Conservation (phyloP, 2,888 invertebrate species). For the Bombylius discolor region DNA sequence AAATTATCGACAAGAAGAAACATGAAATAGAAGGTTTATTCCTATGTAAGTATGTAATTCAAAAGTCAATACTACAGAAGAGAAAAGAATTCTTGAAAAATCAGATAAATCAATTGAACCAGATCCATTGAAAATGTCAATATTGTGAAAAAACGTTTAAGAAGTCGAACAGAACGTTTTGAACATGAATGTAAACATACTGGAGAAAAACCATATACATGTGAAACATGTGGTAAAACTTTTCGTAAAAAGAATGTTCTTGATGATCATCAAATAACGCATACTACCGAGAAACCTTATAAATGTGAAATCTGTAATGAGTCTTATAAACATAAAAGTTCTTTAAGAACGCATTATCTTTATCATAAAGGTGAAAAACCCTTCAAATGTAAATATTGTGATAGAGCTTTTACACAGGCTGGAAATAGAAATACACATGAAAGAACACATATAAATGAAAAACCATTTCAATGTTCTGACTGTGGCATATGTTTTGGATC, state of each 20-base stretch:
- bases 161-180: neutral
- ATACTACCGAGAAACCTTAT: neutral
- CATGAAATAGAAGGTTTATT: neutral
- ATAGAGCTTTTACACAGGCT: neutral
- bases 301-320: neutral
- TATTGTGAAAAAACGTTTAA: neutral
- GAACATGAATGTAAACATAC: neutral
- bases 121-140: neutral
- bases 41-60: neutral
- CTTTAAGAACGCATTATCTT: no score
- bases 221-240: neutral
- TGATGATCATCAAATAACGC: neutral
- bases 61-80: no score
- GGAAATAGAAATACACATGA: neutral
- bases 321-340: no score
- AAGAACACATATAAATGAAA: neutral
- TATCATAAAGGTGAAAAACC: neutral
- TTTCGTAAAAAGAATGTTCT: neutral
- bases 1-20: no score
- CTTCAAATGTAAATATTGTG: neutral
- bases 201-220: neutral
- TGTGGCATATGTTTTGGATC: neutral
- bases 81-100: no score
- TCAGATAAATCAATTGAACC: no score
- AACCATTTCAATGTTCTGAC: neutral